Percentiles rank a stretch among this genome's conserved stretches.
These are phyloP conservation scores for Burhinus oedicnemus DNA, from an alignment of 2,113 vertebrate genomes.

Conservation along the genomic window DNA sequence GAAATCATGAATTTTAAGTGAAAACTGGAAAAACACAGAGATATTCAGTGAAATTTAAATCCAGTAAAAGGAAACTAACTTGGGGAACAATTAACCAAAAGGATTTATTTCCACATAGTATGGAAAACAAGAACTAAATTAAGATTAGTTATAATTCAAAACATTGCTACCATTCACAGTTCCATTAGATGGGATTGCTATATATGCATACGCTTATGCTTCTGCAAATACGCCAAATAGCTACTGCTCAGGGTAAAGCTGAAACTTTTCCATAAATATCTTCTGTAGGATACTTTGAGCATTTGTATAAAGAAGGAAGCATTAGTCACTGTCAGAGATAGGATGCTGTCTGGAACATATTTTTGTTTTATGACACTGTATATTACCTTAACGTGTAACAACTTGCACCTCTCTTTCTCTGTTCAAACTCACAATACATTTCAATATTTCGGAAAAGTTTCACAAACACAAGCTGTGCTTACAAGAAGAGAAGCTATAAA, in stretches of 20 bases:
- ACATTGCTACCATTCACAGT: neutral
- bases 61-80: neutral
- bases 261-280: neutral
- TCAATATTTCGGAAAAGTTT: neutral
- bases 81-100: neutral
- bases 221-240: neutral
- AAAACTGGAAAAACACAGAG: neutral
- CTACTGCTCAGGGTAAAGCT: neutral
- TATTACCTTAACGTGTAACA: rapidly evolving
- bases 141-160: neutral
- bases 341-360: neutral
- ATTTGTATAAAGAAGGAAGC: neutral
- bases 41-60: neutral
- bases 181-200: neutral
- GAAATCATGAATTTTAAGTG: neutral
- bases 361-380: neutral
- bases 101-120: neutral
- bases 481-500: neutral
- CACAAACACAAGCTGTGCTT: neutral
- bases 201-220: neutral
- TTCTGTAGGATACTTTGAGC: neutral
- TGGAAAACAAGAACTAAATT: neutral
- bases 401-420: neutral
- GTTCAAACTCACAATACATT: neutral
- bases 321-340: neutral